Evolutionary conservation across 2,888 invertebrate species (phyloP).

Genomic region (Platycnemis pennipes): DNA sequence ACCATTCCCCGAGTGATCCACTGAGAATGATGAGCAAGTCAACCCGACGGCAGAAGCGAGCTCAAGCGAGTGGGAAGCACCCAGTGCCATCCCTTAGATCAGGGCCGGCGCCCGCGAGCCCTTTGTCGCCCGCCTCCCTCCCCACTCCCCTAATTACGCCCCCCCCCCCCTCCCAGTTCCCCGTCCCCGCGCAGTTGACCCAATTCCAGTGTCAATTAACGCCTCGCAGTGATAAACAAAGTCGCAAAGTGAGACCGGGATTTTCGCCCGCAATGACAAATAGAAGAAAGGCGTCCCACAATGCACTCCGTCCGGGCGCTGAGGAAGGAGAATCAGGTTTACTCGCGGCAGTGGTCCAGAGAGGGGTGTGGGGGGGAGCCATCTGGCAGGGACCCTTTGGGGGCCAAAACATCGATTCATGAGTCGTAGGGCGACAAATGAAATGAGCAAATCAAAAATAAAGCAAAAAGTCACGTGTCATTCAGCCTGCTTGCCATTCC

Average conservation of each 20-base stretch:
- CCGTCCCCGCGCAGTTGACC: not conserved
- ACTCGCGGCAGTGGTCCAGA: no score
- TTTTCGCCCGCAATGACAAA: not conserved
- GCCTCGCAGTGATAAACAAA: not conserved
- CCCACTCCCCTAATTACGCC: not conserved
- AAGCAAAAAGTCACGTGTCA: no score
- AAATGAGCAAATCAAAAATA: no score
- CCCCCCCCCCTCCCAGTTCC: not conserved
- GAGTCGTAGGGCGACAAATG: not conserved
- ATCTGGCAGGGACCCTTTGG: no score
- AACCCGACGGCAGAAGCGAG: no score
- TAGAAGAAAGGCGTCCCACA: not conserved
- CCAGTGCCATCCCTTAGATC: not conserved
- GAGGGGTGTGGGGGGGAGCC: not conserved
- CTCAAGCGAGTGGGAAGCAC: no score
- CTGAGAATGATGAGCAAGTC: no score
- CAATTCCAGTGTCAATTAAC: not conserved
- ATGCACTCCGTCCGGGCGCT: not conserved
- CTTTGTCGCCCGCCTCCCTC: not conserved
- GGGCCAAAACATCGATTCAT: not conserved
- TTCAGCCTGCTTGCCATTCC: no score
- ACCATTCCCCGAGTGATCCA: no score
- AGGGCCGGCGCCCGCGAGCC: not conserved
- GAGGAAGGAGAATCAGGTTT: not conserved
- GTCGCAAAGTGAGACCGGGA: not conserved